A percentile compares a stretch with the other conserved stretches of the same genome.
Evolutionary conservation across 1,140 invertebrate species (phyloP).

Genomic region (Lanistes nyassanus): DNA sequence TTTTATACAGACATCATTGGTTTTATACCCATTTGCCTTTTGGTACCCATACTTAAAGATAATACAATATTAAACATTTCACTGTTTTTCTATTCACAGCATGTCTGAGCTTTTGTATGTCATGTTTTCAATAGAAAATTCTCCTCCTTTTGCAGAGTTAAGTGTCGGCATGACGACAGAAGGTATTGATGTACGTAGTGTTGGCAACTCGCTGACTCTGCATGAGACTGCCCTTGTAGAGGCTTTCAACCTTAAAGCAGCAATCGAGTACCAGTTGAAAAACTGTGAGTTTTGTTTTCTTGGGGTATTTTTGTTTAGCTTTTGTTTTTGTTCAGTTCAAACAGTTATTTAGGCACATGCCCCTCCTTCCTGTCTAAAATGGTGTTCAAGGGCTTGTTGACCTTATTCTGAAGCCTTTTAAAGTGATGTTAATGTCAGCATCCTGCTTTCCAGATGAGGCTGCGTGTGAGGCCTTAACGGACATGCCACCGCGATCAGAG

Average conservation of each 20-base stretch:
- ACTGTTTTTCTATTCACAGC: background rate
- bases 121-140: background rate
- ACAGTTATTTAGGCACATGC: background rate
- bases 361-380: background rate
- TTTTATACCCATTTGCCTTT: background rate
- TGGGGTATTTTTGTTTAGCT: too few relatives aligned
- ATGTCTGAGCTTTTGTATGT: background rate
- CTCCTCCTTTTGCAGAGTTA: slow-evolving; percentile 74
- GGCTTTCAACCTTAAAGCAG: slow-evolving; percentile 98
- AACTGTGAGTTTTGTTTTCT: slow-evolving; percentile 76
- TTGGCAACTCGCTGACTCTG: slow-evolving; percentile 95
- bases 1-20: too few relatives aligned
- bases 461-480: slow-evolving; percentile 92
- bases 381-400: background rate
- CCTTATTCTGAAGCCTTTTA: too few relatives aligned
- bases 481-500: slow-evolving; percentile 95
- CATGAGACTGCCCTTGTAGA: slow-evolving; percentile 97
- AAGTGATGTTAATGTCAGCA: too few relatives aligned
- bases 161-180: slow-evolving; percentile 98
- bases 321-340: background rate
- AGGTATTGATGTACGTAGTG: slow-evolving; percentile 94
- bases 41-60: background rate
- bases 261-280: slow-evolving; percentile 97
- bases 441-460: slow-evolving; percentile 76
- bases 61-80: background rate